Percentiles rank a stretch among this genome's conserved stretches.
Conservation (phyloP, 2,113 vertebrate species). For the Leucopternis melanops region DNA sequence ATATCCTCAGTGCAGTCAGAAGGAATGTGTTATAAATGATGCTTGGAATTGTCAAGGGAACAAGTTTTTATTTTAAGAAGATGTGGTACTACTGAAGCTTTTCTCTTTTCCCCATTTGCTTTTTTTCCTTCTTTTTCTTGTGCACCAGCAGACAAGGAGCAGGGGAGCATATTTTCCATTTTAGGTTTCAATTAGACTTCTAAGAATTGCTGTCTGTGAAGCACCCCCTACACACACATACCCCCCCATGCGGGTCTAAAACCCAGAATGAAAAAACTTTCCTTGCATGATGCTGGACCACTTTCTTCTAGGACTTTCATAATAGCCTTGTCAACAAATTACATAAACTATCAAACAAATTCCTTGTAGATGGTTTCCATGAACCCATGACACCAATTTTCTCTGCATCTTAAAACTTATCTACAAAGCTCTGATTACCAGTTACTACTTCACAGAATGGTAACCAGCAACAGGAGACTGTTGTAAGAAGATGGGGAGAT, state of each 20-base stretch:
- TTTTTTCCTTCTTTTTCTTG: background rate
- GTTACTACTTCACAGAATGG: background rate
- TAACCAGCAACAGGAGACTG: background rate
- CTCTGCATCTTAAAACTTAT: background rate
- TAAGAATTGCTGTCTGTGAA: background rate
- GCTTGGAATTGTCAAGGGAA: background rate
- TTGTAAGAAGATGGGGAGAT: background rate
- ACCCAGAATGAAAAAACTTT: background rate
- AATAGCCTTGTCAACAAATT: background rate
- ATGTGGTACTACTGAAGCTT: background rate
- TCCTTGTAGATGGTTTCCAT: background rate
- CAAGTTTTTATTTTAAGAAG: background rate
- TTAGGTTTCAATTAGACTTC: background rate
- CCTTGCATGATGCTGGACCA: background rate
- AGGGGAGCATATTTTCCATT: background rate
- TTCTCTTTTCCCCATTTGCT: background rate
- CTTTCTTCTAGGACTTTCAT: background rate
- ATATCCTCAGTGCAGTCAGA: background rate
- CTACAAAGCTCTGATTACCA: background rate
- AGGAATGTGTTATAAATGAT: background rate
- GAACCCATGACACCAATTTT: background rate
- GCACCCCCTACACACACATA: background rate
- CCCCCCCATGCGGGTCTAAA: background rate
- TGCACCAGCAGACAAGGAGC: background rate
- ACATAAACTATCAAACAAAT: background rate